Conservation (phyloP, 1,140 invertebrate species). For the Micrasema minimum region DNA sequence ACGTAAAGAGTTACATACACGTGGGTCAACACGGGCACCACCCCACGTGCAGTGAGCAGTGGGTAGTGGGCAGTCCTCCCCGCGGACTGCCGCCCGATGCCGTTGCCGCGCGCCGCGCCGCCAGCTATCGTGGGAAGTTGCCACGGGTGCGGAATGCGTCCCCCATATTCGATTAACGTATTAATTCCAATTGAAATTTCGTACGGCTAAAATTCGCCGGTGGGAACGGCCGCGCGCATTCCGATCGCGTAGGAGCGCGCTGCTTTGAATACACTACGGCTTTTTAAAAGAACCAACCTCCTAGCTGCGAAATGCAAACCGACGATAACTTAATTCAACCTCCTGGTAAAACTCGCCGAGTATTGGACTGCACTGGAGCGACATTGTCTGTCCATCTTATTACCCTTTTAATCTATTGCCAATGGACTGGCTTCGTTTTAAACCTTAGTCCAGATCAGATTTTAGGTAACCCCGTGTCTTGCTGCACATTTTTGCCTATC, state of each 20-base stretch:
- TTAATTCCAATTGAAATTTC: slow-evolving; percentile 59
- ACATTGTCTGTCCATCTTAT: background rate
- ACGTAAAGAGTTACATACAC: no score
- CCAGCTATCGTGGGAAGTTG: slow-evolving; percentile 63
- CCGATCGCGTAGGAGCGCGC: slow-evolving; percentile 48
- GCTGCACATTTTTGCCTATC: slow-evolving; percentile 37
- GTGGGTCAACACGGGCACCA: background rate
- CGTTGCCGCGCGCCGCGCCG: background rate
- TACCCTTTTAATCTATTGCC: slow-evolving; percentile 19
- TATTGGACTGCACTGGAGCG: background rate
- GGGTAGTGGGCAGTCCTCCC: background rate
- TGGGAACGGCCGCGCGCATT: slow-evolving; percentile 52
- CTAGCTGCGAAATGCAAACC: background rate
- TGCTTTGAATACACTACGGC: slow-evolving; percentile 47
- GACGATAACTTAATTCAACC: background rate
- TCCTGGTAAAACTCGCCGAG: background rate
- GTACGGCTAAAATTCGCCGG: slow-evolving; percentile 52
- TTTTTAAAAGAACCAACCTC: slow-evolving; percentile 36
- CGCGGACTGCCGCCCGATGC: background rate
- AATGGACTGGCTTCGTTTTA: background rate
- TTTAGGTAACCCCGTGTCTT: slow-evolving; percentile 34
- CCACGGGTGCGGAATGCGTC: slow-evolving; percentile 63
- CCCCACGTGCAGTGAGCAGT: background rate
- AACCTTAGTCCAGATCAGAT: background rate
- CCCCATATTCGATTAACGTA: slow-evolving; percentile 68